Percentiles rank a stretch among this genome's conserved stretches.
Conservation (phyloP, 1,140 invertebrate genomes). For the Halyomorpha halys region DNA sequence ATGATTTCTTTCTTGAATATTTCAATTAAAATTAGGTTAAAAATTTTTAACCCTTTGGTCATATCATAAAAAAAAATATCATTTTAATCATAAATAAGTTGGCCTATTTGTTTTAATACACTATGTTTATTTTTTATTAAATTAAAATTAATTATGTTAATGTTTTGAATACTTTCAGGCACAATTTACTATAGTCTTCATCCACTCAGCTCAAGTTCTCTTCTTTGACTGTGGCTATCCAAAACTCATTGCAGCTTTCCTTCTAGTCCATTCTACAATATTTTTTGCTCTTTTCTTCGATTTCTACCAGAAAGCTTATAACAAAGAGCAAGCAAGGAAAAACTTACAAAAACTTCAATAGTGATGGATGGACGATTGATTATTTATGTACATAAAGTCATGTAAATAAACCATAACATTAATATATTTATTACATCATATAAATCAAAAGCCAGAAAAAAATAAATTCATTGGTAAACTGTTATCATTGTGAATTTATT, state of each 20-base stretch:
- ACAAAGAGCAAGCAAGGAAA: slow-evolving; percentile 21
- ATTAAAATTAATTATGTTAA: no score
- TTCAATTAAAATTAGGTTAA: no score
- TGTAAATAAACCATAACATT: slow-evolving; percentile 8
- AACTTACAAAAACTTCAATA: background rate
- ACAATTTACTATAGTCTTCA: slow-evolving; percentile 66
- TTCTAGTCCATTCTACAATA: slow-evolving; percentile 76
- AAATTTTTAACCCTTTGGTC: no score
- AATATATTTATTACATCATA: slow-evolving; percentile 12
- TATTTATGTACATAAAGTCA: background rate
- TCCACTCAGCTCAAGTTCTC: slow-evolving; percentile 62
- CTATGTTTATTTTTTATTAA: no score
- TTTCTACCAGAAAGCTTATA: slow-evolving; percentile 79
- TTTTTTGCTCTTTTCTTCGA: slow-evolving; percentile 85
- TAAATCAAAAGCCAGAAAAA: background rate
- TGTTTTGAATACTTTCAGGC: slow-evolving; percentile 41
- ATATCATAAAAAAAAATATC: no score
- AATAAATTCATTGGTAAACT: background rate
- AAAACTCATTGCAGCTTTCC: slow-evolving; percentile 57
- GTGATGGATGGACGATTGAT: background rate
- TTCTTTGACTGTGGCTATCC: slow-evolving; percentile 66
- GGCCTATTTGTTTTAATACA: no score
- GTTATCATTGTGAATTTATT: no score
- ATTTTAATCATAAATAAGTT: no score
- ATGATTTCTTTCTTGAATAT: no score